phyloP scores from a whole-genome alignment of 2,113 vertebrate species.

The Nipponia nippon region DNA sequence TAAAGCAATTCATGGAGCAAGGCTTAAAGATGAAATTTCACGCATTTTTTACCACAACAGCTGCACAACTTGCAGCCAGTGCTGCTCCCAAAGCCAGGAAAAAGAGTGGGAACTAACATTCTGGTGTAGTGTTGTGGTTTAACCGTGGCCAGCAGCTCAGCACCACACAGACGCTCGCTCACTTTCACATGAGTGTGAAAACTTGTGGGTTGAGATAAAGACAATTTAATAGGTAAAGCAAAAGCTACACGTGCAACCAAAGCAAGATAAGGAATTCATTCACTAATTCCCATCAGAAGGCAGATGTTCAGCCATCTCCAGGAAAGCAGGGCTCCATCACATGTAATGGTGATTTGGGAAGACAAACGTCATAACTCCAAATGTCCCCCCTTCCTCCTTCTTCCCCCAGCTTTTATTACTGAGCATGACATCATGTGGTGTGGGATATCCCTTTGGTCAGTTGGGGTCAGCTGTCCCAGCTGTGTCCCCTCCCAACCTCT shows the following conservation, averaged over 20 bases:
- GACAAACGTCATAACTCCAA: rapidly evolving
- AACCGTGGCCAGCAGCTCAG: neutral
- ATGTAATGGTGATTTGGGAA: rapidly evolving
- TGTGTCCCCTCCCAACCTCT: neutral
- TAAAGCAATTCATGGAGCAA: neutral
- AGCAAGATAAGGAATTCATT: neutral
- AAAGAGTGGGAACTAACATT: neutral
- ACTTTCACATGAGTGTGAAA: neutral
- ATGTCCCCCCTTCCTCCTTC: neutral
- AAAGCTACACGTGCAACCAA: neutral
- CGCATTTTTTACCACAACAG: neutral
- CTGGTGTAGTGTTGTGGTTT: neutral
- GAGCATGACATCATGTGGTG: neutral
- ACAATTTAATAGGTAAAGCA: neutral
- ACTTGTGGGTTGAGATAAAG: neutral
- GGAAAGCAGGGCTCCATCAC: neutral
- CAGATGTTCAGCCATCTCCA: neutral
- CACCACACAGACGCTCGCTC: neutral
- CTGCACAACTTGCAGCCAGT: neutral
- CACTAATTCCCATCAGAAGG: rapidly evolving
- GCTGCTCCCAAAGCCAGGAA: neutral
- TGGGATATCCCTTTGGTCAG: neutral
- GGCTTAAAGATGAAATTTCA: neutral
- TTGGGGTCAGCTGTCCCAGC: neutral
- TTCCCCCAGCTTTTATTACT: neutral